Conservation (phyloP, 2,113 vertebrate species). For the Chitala chitala region DNA sequence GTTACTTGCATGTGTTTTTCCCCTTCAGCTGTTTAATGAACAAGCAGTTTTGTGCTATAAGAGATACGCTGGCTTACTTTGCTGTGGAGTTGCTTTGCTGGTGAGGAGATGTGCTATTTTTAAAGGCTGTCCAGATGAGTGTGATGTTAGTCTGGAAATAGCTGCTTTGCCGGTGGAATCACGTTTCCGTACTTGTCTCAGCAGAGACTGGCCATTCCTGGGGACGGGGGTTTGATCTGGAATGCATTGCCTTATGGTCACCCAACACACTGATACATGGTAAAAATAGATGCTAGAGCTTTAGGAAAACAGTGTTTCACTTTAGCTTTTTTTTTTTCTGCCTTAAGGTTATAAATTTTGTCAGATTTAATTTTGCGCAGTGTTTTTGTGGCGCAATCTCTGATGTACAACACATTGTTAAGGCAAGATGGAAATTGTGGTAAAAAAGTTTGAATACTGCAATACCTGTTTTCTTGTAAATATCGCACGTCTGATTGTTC, state of each 20-base stretch:
- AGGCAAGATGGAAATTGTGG: no score
- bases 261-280: neutral
- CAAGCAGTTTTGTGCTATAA: neutral
- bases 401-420: no score
- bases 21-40: neutral
- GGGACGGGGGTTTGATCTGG: conserved; percentile 26
- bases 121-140: conserved; percentile 50
- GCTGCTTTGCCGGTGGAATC: conserved; percentile 37
- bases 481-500: no score
- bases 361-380: neutral
- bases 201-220: conserved; percentile 36
- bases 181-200: conserved; percentile 55
- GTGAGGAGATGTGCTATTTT: conserved; percentile 59
- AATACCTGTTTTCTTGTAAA: no score
- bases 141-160: conserved; percentile 53
- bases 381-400: neutral
- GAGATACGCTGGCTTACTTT: neutral
- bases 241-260: conserved; percentile 28
- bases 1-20: conserved; percentile 6
- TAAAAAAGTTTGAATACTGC: no score
- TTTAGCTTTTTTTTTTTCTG: neutral
- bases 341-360: neutral
- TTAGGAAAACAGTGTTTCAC: neutral
- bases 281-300: neutral
- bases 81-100: conserved; percentile 46